Base-by-base conservation (phyloP, 2,888 invertebrate species). In the Drosophila lutescens region DNA sequence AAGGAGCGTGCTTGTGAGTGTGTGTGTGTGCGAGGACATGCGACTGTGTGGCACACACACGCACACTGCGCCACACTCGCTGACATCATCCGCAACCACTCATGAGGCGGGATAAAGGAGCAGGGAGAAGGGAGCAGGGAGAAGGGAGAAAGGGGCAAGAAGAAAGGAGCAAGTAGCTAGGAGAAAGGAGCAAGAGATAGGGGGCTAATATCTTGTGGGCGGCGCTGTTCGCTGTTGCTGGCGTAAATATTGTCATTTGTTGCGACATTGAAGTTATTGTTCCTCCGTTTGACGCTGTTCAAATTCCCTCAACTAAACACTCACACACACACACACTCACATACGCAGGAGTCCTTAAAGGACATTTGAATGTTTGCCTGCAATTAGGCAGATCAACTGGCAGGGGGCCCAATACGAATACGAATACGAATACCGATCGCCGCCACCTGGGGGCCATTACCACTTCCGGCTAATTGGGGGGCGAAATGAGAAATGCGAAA, bases 81-180 rank as follows among this genome's bases (percentile, higher is more conserved):
- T 83, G 83, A 83, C 83, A 83, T 83, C 83, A 83, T 83, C 89
- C 78, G 78, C 77, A 68, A 74, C 79, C 67, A 46, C 36, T 51
- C 50, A 57, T 67, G 67, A 43, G 51, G 36, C 53, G 38, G 51
- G 15, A 67, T 36, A 43, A 50, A 13, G 17, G 15, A 15, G 41
- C 9, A 10, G 1, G 40, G 40, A 40, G 9, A 8, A 9, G 5
- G 41, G 41, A 12, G 9, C 2, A 9, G 5, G 41, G 41, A 12
- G 41, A 9, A 10, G 1, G 40, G 17, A 23, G 4, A 26, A 10
- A n/a, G 32, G 20, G 15, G 26, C 9, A 34, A 17, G 8, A 15
- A 5, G 15, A 10, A n/a, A 23, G 17, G 10, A 15, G 41, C 17
- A 17, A 2, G 40, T 15, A 40, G 40, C 8, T 8, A 10, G 41